Percentiles rank a stretch among this genome's conserved stretches.
Evolutionary conservation across 2,113 vertebrate genomes (phyloP).

Genomic region (Tragelaphus scriptus): DNA sequence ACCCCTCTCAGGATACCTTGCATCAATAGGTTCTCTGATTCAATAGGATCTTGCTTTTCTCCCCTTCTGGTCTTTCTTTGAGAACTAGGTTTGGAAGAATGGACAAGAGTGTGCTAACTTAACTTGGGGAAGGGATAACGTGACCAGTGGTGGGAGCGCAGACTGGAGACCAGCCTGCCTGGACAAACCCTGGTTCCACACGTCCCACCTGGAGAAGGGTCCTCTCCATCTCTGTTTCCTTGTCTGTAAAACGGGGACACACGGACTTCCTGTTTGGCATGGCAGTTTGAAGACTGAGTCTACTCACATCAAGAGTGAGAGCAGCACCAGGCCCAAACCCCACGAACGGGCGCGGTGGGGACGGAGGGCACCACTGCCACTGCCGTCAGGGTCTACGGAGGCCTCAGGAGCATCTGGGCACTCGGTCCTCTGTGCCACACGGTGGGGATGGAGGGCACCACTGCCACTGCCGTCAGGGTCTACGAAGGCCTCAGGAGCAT

Average conservation of each 20-base stretch:
- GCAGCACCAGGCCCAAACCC: background rate
- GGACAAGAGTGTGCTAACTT: background rate
- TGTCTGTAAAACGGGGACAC: background rate
- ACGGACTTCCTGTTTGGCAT: no score
- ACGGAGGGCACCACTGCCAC: rapidly evolving
- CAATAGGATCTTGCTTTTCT: background rate
- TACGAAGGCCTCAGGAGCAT: background rate
- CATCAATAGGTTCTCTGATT: background rate
- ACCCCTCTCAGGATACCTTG: background rate
- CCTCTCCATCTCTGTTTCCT: background rate
- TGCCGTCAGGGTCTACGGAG: background rate
- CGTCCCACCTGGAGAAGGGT: background rate
- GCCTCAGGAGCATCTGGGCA: rapidly evolving
- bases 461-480: rapidly evolving
- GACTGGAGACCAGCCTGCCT: background rate
- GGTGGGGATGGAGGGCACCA: rapidly evolving
- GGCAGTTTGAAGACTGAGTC: background rate
- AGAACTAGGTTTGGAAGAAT: background rate
- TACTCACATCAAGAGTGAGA: background rate
- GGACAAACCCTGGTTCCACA: background rate
- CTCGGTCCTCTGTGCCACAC: background rate
- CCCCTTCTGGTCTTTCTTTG: background rate
- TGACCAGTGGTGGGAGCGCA: background rate
- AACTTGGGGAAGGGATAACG: background rate
- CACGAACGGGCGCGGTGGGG: no score